Base-by-base conservation (phyloP, 1,140 invertebrate species). In the Harpegnathos saltator region DNA sequence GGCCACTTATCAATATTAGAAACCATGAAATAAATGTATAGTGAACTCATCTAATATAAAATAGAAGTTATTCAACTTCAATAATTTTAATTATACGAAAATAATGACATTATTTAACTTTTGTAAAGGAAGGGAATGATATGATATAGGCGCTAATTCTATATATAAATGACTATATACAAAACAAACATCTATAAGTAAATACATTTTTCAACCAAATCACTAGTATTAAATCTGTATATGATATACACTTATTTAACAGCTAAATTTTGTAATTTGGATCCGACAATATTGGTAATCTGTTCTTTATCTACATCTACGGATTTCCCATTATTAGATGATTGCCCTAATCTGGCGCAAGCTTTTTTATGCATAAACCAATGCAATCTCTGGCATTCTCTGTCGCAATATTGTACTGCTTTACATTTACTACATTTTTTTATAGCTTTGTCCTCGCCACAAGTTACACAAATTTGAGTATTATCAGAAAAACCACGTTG, bases 401-500 rank as follows among this genome's bases (percentile, higher is more conserved):
- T 95, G 92, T 99, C 97, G 94, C 99, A 99, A 92, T 99, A 99
- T 88, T 97, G 96, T 15, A 98, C 98, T 74, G 96, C 96, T 95
- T 99, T 99, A 93, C 99, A 99, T 91, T 97, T 98, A n/a, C 98
- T 97, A 94, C 99, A 99, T 93, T 98, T 98, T 91, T 99, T 99
- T 11, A 96, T 95, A 9, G 98, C 97, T 87, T 97, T 97, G 77
- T 98, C 97, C 90, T 98, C 97, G 0, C 97, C 97, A 93, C 99
- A 99, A 0, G 98, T 98, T 38, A 96, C 95, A 93, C 99, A 99
- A 71, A 96, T 95, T 38, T 96, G 95, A 11, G 95, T 94, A 58
- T 97, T 96, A 91, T 98, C 97, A 54, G 93, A 86, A 54, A 96
- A 96, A 0, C 97, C 97, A 89, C 97, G 95, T 89, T 98, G 97